Conservation (phyloP, 1,140 invertebrate genomes). For the Solen grandis region DNA sequence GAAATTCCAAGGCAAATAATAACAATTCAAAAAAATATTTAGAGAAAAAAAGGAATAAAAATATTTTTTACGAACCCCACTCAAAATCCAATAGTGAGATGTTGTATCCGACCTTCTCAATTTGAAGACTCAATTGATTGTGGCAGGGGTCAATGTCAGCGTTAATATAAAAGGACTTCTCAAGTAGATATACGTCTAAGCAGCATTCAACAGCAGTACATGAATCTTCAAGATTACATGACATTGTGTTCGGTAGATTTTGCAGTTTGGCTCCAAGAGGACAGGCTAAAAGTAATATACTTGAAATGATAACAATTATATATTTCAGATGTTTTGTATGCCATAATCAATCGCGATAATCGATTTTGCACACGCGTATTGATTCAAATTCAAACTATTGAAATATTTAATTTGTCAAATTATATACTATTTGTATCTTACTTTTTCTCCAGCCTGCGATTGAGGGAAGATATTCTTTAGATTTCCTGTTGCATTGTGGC, state of each 20-base stretch:
- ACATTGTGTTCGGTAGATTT: constrained; percentile 10
- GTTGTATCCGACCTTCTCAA: constrained; percentile 25
- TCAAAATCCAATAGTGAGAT: constrained; percentile 3
- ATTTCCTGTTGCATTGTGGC: constrained; percentile 15
- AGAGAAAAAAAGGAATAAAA: no score
- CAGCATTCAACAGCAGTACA: constrained; percentile 44
- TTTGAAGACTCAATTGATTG: constrained; percentile 4
- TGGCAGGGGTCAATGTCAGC: constrained; percentile 20
- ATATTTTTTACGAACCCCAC: no score
- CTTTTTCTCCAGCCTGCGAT: constrained; percentile 23
- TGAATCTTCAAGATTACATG: constrained; percentile 17
- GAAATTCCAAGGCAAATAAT: no score
- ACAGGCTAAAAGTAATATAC: no score
- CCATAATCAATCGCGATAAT: no score
- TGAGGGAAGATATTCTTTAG: neutral
- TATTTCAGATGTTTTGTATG: no score
- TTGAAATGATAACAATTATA: no score
- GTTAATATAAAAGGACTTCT: constrained; percentile 12
- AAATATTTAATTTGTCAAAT: no score
- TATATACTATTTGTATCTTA: neutral
- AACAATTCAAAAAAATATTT: no score
- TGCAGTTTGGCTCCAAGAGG: neutral
- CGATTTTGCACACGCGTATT: no score
- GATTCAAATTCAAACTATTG: no score
- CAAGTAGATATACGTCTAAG: constrained; percentile 31